phyloP scores from a whole-genome alignment of 2,113 vertebrate genomes.

The Poicephalus gulielmi region DNA sequence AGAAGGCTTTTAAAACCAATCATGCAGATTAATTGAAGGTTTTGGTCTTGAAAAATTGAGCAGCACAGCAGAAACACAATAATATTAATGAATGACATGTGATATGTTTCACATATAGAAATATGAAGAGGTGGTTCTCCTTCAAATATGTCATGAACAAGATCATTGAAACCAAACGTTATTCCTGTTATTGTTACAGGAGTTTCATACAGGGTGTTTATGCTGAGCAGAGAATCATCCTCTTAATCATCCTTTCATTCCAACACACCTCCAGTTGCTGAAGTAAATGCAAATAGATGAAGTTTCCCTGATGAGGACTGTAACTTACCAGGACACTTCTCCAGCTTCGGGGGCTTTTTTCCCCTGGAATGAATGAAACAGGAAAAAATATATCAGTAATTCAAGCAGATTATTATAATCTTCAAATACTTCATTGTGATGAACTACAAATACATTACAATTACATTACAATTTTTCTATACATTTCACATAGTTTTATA shows the following conservation, averaged over 20 bases:
- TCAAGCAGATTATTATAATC: neutral
- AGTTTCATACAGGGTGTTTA: neutral
- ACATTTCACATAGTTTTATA: neutral
- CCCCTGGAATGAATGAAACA: neutral
- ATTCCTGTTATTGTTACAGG: neutral
- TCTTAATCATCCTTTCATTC: constrained; percentile 55
- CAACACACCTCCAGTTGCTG: constrained; percentile 61
- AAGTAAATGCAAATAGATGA: constrained; percentile 64
- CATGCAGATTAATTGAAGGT: neutral
- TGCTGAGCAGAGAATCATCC: constrained; percentile 26
- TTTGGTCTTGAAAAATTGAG: neutral
- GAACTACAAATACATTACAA: neutral
- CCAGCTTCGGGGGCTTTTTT: neutral
- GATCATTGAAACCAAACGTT: constrained; percentile 41
- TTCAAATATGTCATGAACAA: constrained; percentile 64
- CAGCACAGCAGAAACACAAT: neutral
- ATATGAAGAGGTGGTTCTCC: constrained; percentile 8
- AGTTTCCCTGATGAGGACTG: constrained; percentile 44
- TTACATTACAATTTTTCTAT: neutral
- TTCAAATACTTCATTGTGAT: neutral
- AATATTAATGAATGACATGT: neutral
- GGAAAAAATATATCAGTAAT: neutral
- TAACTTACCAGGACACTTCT: constrained; percentile 56
- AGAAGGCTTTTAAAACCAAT: neutral
- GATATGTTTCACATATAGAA: neutral